Conservation (phyloP, 2,888 invertebrate species). For the Heliconius charithonia region DNA sequence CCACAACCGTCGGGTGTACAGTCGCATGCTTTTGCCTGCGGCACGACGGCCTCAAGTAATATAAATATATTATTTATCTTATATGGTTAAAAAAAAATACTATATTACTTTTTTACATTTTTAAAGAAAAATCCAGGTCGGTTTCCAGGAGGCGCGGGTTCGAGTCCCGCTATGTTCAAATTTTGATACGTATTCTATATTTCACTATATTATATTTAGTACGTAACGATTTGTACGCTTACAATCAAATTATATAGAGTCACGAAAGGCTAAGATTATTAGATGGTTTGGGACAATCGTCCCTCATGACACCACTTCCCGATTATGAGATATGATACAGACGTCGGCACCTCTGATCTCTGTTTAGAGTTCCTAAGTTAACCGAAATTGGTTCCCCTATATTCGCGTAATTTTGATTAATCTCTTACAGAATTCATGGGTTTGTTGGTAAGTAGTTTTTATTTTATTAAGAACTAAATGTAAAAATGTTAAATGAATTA, state of each 20-base stretch:
- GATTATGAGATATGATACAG: constrained; percentile 59
- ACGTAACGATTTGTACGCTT: not conserved
- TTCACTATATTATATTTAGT: not conserved
- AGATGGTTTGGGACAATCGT: constrained; percentile 54
- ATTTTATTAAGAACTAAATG: no score
- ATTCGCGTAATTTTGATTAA: not conserved
- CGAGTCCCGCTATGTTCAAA: no score
- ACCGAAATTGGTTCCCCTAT: constrained; percentile 34
- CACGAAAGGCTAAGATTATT: constrained; percentile 44
- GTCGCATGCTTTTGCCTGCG: no score
- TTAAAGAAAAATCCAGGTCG: no score
- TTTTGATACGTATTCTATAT: no score
- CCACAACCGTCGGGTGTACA: no score
- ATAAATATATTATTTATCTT: no score
- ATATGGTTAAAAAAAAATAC: not conserved
- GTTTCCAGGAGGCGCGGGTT: no score
- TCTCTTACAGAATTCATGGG: not conserved
- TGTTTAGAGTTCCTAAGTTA: constrained; percentile 46
- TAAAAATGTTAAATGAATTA: no score
- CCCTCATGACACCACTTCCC: constrained; percentile 56
- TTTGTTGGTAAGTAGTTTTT: not conserved
- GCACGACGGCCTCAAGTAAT: no score
- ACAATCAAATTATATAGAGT: not conserved
- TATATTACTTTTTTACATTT: no score
- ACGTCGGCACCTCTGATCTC: constrained; percentile 57